These are phyloP conservation scores for Thalassaphorura encarpata DNA, from an alignment of 1,140 invertebrate genomes.

Conservation along the genomic window DNA sequence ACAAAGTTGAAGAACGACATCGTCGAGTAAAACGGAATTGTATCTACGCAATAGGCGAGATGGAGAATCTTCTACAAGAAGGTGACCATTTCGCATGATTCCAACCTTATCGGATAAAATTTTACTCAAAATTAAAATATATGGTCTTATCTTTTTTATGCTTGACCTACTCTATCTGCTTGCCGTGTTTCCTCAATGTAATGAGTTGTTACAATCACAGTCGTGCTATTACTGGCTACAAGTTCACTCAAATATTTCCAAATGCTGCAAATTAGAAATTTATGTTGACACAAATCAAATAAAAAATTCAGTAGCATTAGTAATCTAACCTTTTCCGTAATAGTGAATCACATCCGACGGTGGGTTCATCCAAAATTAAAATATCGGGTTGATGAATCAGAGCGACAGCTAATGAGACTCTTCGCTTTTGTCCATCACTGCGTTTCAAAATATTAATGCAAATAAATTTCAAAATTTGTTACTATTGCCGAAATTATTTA, in stretches of 20 bases:
- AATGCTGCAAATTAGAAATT: slow-evolving; percentile 22
- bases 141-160: slow-evolving; percentile 76
- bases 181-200: slow-evolving; percentile 28
- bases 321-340: slow-evolving; percentile 13
- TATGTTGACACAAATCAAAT: no score
- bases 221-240: slow-evolving; percentile 12
- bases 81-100: slow-evolving; percentile 78
- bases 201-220: slow-evolving; percentile 26
- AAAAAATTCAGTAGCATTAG: no score
- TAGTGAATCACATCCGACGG: slow-evolving; percentile 19
- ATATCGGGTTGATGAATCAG: slow-evolving; percentile 86
- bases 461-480: not conserved
- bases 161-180: slow-evolving; percentile 18
- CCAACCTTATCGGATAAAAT: slow-evolving; percentile 80
- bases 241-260: slow-evolving; percentile 24
- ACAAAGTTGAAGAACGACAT: slow-evolving; percentile 85
- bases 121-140: slow-evolving; percentile 54
- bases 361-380: slow-evolving; percentile 55
- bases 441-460: not conserved
- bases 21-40: slow-evolving; percentile 71
- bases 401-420: slow-evolving; percentile 83
- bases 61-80: slow-evolving; percentile 84
- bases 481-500: slow-evolving; percentile 35
- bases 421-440: slow-evolving; percentile 53
- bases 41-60: slow-evolving; percentile 69